A percentile compares a stretch with the other conserved stretches of the same genome.
Conservation (phyloP, 2,113 vertebrate species). For the Hemibagrus wyckioides region DNA sequence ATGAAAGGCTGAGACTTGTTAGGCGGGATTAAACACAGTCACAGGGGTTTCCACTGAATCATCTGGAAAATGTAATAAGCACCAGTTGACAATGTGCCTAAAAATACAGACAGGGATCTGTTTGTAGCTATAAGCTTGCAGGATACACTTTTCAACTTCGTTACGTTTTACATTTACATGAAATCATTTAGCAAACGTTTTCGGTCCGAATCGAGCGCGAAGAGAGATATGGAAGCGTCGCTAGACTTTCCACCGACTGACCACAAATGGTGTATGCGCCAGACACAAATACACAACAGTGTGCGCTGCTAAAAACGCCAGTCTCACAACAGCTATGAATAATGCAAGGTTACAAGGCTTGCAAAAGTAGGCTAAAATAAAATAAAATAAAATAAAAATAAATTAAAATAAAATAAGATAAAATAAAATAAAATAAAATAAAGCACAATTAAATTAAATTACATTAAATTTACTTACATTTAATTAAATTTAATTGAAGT, state of each 20-base stretch:
- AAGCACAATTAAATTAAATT: no score
- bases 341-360: background rate
- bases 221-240: background rate
- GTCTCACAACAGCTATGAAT: background rate
- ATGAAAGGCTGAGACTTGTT: conserved; percentile 52
- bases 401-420: no score
- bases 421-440: no score
- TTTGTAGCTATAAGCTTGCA: background rate
- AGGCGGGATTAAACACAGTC: conserved; percentile 52
- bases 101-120: conserved; percentile 42
- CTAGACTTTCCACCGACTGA: background rate
- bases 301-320: background rate
- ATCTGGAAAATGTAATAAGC: conserved; percentile 62
- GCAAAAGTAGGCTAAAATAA: background rate
- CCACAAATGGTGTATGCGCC: background rate
- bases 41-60: conserved; percentile 52
- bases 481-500: no score
- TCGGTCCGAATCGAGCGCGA: background rate
- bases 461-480: no score
- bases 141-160: background rate
- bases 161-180: background rate
- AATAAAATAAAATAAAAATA: background rate
- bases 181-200: background rate
- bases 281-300: background rate
- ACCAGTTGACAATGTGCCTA: conserved; percentile 56